A percentile compares a stretch with the other conserved stretches of the same genome.
These are phyloP conservation scores for Dendrolimus kikuchii DNA, from an alignment of 1,140 invertebrate species.

Conservation along the genomic window DNA sequence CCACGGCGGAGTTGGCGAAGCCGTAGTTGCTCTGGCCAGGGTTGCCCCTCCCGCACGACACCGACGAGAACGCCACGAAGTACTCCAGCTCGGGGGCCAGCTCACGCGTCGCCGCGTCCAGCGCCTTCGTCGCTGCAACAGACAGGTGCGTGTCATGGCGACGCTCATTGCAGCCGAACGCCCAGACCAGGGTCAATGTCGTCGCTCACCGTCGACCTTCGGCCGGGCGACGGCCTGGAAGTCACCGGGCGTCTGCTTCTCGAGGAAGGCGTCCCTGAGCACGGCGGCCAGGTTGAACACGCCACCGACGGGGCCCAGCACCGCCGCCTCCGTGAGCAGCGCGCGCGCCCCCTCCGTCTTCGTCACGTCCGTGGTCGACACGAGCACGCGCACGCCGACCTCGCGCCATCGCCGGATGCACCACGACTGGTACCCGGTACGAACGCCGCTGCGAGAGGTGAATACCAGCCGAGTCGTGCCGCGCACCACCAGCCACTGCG, in stretches of 20 bases:
- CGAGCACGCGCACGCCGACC: conserved; percentile 78
- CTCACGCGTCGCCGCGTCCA: conserved; percentile 76
- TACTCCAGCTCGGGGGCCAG: conserved; percentile 87
- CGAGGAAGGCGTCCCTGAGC: conserved; percentile 88
- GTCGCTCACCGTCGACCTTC: conserved; percentile 81
- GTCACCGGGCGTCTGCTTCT: conserved; percentile 87
- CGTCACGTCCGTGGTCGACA: conserved; percentile 80
- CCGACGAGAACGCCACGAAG: conserved; percentile 95
- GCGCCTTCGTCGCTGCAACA: conserved; percentile 26
- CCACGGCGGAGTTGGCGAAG: conserved; percentile 96
- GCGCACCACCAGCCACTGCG: conserved; percentile 87
- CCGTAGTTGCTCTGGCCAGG: conserved; percentile 97
- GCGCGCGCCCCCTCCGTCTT: conserved; percentile 79
- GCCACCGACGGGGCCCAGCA: conserved; percentile 88
- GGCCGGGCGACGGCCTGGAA: conserved; percentile 84
- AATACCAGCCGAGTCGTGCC: conserved; percentile 86
- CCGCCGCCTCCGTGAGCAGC: conserved; percentile 79
- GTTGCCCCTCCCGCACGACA: conserved; percentile 95
- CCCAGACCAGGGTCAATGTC: neutral
- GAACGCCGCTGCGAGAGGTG: conserved; percentile 83
- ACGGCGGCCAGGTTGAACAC: conserved; percentile 96
- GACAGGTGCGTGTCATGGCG: neutral
- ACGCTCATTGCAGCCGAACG: too few relatives aligned
- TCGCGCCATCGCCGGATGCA: conserved; percentile 73
- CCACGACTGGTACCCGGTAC: conserved; percentile 30